Conservation (phyloP, 2,797 vertebrate genomes). For the Lutjanus argentimaculatus region DNA sequence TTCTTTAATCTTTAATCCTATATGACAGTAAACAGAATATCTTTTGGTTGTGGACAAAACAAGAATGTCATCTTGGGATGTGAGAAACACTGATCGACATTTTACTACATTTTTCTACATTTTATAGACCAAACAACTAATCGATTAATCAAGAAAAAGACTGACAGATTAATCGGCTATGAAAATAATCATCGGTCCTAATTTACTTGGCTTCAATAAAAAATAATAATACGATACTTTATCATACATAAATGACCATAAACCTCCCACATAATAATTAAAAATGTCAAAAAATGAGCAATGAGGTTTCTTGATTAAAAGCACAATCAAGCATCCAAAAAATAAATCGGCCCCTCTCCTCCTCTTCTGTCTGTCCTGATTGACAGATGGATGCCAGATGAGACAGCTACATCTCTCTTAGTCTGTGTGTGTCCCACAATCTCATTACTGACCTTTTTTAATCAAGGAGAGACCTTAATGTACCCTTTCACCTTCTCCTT, state of each 20-base stretch:
- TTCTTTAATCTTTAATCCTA: no score
- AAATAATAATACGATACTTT: slow-evolving; percentile 10
- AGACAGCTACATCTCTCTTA: slow-evolving; percentile 68
- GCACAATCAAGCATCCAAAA: slow-evolving; percentile 26
- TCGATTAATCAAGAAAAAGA: no score
- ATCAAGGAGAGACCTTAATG: slow-evolving; percentile 83
- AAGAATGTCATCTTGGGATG: no score
- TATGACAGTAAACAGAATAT: no score
- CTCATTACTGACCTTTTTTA: slow-evolving; percentile 85
- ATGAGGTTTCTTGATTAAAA: slow-evolving; percentile 5
- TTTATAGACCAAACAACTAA: no score
- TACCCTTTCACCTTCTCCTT: slow-evolving; percentile 82
- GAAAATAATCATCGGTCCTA: no score
- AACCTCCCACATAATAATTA: slow-evolving; percentile 4
- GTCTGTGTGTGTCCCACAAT: slow-evolving; percentile 65
- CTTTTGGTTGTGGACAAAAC: no score
- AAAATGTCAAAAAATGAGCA: not conserved
- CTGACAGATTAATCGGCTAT: no score
- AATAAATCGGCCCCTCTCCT: slow-evolving; percentile 4
- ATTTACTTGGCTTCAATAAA: slow-evolving; percentile 3
- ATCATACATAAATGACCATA: not conserved
- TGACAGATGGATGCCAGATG: slow-evolving; percentile 69
- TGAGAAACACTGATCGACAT: no score
- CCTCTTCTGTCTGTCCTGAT: slow-evolving; percentile 29
- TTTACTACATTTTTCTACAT: no score